Base-by-base conservation (phyloP, 2,113 vertebrate species). In the Fregata magnificens region DNA sequence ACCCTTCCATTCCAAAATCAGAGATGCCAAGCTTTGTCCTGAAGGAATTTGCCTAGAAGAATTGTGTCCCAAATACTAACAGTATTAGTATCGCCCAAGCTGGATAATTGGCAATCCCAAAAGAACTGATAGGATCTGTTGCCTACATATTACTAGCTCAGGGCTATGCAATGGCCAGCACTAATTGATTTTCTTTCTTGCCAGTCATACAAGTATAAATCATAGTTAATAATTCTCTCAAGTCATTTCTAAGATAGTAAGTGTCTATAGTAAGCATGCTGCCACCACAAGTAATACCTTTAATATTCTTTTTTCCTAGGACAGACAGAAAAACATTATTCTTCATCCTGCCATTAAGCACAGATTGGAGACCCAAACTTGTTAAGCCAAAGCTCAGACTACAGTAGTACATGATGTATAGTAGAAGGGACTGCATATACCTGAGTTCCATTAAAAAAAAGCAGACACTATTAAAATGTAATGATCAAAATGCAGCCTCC, bases 151-250 rank as follows among this genome's bases (percentile, higher is more conserved):
- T 93, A 78, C 59, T 74, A 81, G 55, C 85, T 88, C 32, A 71
- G 63, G 59, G 50, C 63, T 84, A 45, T 52, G 31, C 34, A 83
- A 80, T 52, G 59, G 47, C 59, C 76, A 84, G 61, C 49, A 90
- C 55, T 90, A 96, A 94, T 26, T 88, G 63, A 92, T 93, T 97
- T 90, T 74, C 55, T 73, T 92, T 81, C 67, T 94, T 93, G 92
- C 67, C 67, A 71, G 58, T 69, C 85, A 66, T 50, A 80, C 18
- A 77, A 70, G 12, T 74, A 91, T 95, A 87, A 91, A 82, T 76
- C 52, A 92, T 44, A 93, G 42, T 78, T 86, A 86, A 95, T 31
- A 86, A 86, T 88, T 70, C 69, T 88, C 71, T 86, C 50, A 80
- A 73, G 69, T 70, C 0, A 71, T 86, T 95, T 82, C 82, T 73